Evolutionary conservation across 1,140 invertebrate genomes (phyloP), one percentile per base, ranked within the genome.

Genomic region (Diorhabda sublineata): DNA sequence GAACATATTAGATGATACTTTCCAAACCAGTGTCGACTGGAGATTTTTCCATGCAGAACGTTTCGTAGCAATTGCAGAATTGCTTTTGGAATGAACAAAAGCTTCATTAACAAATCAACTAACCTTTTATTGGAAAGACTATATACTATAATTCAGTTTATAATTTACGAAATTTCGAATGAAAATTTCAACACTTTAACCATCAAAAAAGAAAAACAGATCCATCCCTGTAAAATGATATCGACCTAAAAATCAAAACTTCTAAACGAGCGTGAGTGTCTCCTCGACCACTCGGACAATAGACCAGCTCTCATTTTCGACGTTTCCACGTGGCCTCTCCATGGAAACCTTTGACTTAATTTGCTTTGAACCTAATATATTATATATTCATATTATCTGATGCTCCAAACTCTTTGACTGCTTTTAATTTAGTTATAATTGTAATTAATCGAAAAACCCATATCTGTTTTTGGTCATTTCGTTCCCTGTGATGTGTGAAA

Each of bases 301-400:
- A 61, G 42, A 61, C 26, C 3, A 7, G 6, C 11, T 41, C 42
- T 57, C 47, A 42, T 58, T 57, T 56, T 58, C 42, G n/a, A 3
- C 44, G 47, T 58, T 58, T 58, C 43, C 47, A 56, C 64, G 44
- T 57, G 64, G 7, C 56, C 42, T 41, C 47, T 43, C 64, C 56
- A 65, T 65, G 64, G 64, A 65, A 65, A 65, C 64, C 64, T 65
- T 65, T 65, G 64, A 65, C 64, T 65, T 58, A 65, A 56, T 65
- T 65, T 56, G 47, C 52, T 65, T 65, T 56, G 52, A 65, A 56
- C 47, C 4, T 11, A 11, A 9, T 4, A 62, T 42, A 62, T 52
- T 62, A 44, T 45, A 65, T 65, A 57, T 58, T 65, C 64, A 65
- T 65, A 65, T 47, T 58, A 65, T 65, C 9, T 43, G 47, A 8